These are phyloP conservation scores for Tichodroma muraria DNA, from an alignment of 2,113 vertebrate genomes.

Conservation along the genomic window DNA sequence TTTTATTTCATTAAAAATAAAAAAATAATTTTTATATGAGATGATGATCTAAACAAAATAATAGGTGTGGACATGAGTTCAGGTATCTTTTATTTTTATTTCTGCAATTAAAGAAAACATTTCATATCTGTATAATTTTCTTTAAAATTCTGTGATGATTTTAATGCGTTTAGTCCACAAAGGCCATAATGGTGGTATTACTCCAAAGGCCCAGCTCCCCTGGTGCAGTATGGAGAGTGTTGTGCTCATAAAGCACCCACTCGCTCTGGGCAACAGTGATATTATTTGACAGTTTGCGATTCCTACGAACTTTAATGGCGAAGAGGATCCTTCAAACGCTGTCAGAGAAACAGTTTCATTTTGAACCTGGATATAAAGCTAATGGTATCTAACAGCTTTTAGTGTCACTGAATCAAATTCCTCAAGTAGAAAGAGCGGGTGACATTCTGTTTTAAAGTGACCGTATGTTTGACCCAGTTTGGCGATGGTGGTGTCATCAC, in stretches of 20 bases:
- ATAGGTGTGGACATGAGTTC: neutral
- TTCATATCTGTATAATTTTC: neutral
- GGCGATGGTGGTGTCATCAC: slow-evolving; percentile 53
- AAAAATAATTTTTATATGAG: neutral
- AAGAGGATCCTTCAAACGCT: neutral
- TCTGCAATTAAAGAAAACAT: neutral
- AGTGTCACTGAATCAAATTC: slow-evolving; percentile 59
- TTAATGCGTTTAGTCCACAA: neutral
- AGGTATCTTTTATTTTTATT: neutral
- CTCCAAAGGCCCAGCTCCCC: neutral
- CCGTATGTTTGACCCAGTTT: slow-evolving; percentile 69
- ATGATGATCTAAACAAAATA: neutral
- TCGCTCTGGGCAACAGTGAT: neutral
- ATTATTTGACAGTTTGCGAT: neutral
- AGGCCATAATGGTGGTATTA: neutral
- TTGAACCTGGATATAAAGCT: slow-evolving; percentile 26
- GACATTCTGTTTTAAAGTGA: slow-evolving; percentile 66
- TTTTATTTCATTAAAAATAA: neutral
- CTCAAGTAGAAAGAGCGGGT: slow-evolving; percentile 48
- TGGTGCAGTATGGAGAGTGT: neutral
- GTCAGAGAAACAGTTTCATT: slow-evolving; percentile 13
- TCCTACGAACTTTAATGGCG: neutral
- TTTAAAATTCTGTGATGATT: neutral
- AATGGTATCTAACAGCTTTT: slow-evolving; percentile 54
- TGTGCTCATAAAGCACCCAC: neutral